Conservation (phyloP, 2,888 invertebrate genomes). For the Lordiphosa andalusiaca region DNA sequence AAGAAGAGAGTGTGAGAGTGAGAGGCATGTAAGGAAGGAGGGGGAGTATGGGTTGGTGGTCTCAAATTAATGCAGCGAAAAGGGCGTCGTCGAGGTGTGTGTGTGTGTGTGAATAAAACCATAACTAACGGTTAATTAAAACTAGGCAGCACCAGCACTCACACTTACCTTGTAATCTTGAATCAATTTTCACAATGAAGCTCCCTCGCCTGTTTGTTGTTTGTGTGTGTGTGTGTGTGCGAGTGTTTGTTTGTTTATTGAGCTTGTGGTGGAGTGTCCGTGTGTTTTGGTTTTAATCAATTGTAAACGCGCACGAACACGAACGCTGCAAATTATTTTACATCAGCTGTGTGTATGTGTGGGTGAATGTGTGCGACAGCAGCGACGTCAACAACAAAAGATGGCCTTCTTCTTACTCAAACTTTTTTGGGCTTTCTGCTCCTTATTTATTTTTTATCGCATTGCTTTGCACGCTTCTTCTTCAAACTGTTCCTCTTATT, state of each 20-base stretch:
- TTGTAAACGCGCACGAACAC: slow-evolving; percentile 66
- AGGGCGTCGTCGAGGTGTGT: slow-evolving; percentile 52
- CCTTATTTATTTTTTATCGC: slow-evolving; percentile 60
- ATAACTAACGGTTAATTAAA: slow-evolving; percentile 51
- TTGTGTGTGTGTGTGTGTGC: slow-evolving; percentile 14
- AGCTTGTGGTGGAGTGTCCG: slow-evolving; percentile 14
- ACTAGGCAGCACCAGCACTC: slow-evolving; percentile 23
- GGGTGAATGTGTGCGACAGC: slow-evolving; percentile 42
- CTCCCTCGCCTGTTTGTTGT: slow-evolving; percentile 17
- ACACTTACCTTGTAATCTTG: slow-evolving; percentile 68
- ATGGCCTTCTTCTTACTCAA: slow-evolving; percentile 25
- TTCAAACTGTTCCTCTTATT: slow-evolving; percentile 32
- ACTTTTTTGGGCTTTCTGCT: slow-evolving; percentile 22
- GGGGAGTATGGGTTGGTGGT: slow-evolving; percentile 22
- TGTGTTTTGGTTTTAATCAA: slow-evolving; percentile 71
- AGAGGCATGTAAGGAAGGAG: not conserved
- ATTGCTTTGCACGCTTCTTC: slow-evolving; percentile 35
- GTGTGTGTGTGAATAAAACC: slow-evolving; percentile 24
- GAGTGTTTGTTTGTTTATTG: slow-evolving; percentile 28
- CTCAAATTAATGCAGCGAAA: slow-evolving; percentile 52
- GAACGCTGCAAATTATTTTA: slow-evolving; percentile 61
- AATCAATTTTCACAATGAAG: slow-evolving; percentile 63
- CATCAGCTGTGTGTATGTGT: slow-evolving; percentile 57
- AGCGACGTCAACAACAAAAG: slow-evolving; percentile 50
- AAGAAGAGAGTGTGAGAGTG: slow-evolving; percentile 1